phyloP scores from a whole-genome alignment of 2,888 invertebrate genomes.

The Phrixothrix hirtus region DNA sequence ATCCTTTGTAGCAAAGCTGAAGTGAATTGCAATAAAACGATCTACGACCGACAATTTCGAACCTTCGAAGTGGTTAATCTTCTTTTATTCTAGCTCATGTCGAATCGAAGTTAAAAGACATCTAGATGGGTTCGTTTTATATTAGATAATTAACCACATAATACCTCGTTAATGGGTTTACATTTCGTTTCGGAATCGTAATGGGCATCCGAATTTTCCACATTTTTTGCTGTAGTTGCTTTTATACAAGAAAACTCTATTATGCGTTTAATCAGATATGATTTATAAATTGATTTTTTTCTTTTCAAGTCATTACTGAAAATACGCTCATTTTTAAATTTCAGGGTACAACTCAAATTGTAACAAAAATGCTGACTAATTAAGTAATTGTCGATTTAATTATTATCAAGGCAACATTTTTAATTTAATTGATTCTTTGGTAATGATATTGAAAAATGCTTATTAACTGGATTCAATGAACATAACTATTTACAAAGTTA shows the following conservation, averaged over 20 bases:
- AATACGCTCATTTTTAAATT: background rate
- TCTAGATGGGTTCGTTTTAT: constrained; percentile 8
- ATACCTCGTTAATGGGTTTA: constrained; percentile 13
- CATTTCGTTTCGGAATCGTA: constrained; percentile 2
- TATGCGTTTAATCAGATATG: constrained; percentile 12
- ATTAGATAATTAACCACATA: constrained; percentile 6
- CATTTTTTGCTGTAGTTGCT: constrained; percentile 1
- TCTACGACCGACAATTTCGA: constrained; percentile 18
- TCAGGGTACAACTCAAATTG: background rate
- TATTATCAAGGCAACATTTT: no score
- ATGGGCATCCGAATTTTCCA: constrained; percentile 5
- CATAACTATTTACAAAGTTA: no score
- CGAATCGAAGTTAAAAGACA: constrained; percentile 16
- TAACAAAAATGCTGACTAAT: no score
- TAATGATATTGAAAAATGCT: no score
- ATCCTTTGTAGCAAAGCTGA: constrained; percentile 23
- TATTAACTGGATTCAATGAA: no score
- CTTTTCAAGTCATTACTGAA: background rate
- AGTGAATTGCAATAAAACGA: constrained; percentile 25
- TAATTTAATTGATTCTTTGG: no score
- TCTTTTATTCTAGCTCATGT: constrained; percentile 16
- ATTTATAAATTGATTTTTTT: constrained; percentile 3
- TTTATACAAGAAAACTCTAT: constrained; percentile 1
- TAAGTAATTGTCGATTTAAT: no score
- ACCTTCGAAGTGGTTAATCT: constrained; percentile 18